Conservation (phyloP, 2,888 invertebrate species). For the Podotricha telesiphe region DNA sequence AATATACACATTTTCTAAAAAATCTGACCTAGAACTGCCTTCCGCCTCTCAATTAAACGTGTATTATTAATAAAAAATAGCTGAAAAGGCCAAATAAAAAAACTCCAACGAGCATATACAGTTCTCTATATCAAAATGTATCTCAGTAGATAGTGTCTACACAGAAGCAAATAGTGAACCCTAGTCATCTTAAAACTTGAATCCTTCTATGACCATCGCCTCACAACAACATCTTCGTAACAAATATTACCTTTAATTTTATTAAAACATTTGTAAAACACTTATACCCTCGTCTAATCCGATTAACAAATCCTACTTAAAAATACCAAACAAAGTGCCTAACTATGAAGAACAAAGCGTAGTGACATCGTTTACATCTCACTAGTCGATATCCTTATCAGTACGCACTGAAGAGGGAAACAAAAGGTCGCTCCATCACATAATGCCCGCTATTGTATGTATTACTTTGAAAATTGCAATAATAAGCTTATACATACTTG, state of each 20-base stretch:
- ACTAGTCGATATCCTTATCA: conserved; percentile 9
- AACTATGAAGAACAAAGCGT: conserved; percentile 1
- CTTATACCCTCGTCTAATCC: neutral
- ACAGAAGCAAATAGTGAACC: too few species aligned
- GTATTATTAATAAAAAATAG: too few species aligned
- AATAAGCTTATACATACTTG: neutral
- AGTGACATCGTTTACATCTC: conserved; percentile 17
- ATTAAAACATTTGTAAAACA: conserved; percentile 6
- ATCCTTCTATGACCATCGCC: too few species aligned
- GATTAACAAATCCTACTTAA: conserved; percentile 13
- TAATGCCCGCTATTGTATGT: conserved; percentile 3
- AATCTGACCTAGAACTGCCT: too few species aligned
- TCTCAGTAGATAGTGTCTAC: too few species aligned
- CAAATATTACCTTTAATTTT: neutral
- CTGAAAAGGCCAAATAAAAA: too few species aligned
- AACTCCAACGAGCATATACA: too few species aligned
- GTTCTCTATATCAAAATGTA: too few species aligned
- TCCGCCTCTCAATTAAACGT: too few species aligned
- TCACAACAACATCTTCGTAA: neutral
- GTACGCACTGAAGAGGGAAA: neutral
- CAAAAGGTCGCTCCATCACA: conserved; percentile 5
- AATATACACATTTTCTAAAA: too few species aligned
- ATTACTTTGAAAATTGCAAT: conserved; percentile 9
- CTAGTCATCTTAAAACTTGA: neutral
- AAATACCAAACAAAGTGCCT: neutral